A percentile compares a stretch with the other conserved stretches of the same genome.
These are phyloP conservation scores for Chiroxiphia lanceolata DNA, from an alignment of 2,797 vertebrate species.

Conservation along the genomic window DNA sequence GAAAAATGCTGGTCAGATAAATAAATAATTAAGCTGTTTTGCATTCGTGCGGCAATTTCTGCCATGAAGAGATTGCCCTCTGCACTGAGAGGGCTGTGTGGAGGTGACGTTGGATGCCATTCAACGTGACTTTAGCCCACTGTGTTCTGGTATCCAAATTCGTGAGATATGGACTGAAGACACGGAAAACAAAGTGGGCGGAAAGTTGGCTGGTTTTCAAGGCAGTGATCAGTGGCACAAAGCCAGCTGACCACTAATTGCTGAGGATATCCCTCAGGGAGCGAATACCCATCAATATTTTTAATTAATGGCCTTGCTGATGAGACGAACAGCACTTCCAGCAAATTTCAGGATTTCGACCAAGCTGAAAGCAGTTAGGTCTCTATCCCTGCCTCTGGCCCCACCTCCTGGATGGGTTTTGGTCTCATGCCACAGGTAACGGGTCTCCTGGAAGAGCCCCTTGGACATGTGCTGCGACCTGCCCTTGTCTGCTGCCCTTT, in stretches of 20 bases:
- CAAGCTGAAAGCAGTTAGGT: neutral
- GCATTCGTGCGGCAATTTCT: neutral
- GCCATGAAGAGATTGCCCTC: neutral
- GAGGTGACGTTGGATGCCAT: neutral
- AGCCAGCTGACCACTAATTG: neutral
- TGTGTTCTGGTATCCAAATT: neutral
- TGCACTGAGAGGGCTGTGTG: neutral
- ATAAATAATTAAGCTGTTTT: neutral
- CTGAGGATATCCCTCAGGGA: neutral
- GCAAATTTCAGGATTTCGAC: neutral
- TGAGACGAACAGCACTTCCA: neutral
- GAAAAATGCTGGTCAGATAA: neutral
- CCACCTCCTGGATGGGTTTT: neutral
- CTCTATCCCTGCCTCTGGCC: neutral
- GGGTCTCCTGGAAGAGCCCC: rapidly evolving
- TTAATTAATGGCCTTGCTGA: neutral
- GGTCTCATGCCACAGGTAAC: rapidly evolving
- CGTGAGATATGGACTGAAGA: neutral
- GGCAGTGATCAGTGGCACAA: neutral
- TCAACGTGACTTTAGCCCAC: neutral
- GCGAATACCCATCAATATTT: neutral
- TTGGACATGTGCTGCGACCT: rapidly evolving
- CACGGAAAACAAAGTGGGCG: rapidly evolving
- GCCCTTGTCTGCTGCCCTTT: neutral
- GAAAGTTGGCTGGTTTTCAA: neutral